phyloP scores from a whole-genome alignment of 2,888 invertebrate species.

The Caprella mutica region DNA sequence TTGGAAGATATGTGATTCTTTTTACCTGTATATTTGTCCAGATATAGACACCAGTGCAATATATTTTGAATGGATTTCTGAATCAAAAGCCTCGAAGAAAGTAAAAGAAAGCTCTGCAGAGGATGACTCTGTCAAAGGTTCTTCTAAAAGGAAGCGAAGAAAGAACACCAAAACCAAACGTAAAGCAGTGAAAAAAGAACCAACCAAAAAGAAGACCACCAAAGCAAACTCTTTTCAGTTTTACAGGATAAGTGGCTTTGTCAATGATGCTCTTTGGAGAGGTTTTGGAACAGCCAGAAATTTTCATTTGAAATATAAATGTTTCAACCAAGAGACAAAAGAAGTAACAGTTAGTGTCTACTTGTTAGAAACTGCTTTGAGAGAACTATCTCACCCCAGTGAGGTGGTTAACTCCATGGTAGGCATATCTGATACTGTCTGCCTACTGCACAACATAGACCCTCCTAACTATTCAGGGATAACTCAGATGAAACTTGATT shows the following conservation, averaged over 20 bases:
- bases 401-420: conserved; percentile 19
- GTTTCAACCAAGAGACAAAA: neutral
- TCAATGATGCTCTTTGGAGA: conserved; percentile 25
- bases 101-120: neutral
- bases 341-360: conserved; percentile 18
- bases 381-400: conserved; percentile 8
- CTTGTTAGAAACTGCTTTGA: conserved; percentile 16
- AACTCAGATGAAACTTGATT: conserved; percentile 38
- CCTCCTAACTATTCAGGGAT: conserved; percentile 12
- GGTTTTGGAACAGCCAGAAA: conserved; percentile 18
- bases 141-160: neutral
- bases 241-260: conserved; percentile 3
- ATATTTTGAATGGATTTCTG: conserved; percentile 8
- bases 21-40: conserved; percentile 1
- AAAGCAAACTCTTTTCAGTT: conserved; percentile 2
- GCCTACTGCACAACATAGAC: conserved; percentile 3
- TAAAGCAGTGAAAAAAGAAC: no score
- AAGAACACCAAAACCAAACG: no score
- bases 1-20: conserved; percentile 6
- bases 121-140: no score
- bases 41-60: conserved; percentile 3
- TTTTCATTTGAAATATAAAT: conserved; percentile 19
- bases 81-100: neutral
- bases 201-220: conserved; percentile 1
- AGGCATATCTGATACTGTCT: conserved; percentile 6